Base-by-base conservation (phyloP, 2,888 invertebrate species). In the Clistopyga incitator region DNA sequence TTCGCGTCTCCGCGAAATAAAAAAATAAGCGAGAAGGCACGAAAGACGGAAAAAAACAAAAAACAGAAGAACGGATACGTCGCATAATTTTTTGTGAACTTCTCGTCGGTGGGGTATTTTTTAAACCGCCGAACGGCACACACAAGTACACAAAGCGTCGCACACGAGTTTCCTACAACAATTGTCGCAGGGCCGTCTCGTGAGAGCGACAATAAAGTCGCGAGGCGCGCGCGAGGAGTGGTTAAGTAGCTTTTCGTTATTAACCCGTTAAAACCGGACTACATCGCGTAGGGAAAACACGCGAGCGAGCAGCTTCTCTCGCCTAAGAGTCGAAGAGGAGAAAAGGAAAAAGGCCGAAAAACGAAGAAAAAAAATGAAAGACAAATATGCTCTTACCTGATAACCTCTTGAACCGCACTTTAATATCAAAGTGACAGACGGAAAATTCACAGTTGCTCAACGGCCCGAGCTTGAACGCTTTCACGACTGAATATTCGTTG, bases 361-460 rank as follows among this genome's bases (percentile, higher is more conserved):
- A 56, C n/a, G n/a, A n/a, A n/a, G n/a, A n/a, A n/a, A n/a, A n/a
- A n/a, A n/a, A n/a, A n/a, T n/a, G 52, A 65, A 74, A 29, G 23
- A 15, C 47, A 47, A 59, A 61, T 52, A 54, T 20, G 50, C 47
- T 79, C 87, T 87, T 87, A 87, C 86, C 87, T 87, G 85, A 84
- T 86, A 87, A 87, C 87, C 88, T 87, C 85, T 88, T 85, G 86
- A 86, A 86, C 83, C 84, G 85, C 84, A 87, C 87, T 87, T 87
- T 87, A 84, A 86, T 84, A 78, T 87, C 88, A 76, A 82, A 84
- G 65, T 82, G 78, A 85, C 77, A 76, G 80, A 85, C 70, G 76
- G 50, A 47, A 80, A 79, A 82, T 84, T 77, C 83, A 85, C 86
- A 74, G 61, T 76, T 59, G 23, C 77, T 82, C 34, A 75, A 82